Base-by-base conservation (phyloP, 2,888 invertebrate genomes). In the Pollenia amentaria region DNA sequence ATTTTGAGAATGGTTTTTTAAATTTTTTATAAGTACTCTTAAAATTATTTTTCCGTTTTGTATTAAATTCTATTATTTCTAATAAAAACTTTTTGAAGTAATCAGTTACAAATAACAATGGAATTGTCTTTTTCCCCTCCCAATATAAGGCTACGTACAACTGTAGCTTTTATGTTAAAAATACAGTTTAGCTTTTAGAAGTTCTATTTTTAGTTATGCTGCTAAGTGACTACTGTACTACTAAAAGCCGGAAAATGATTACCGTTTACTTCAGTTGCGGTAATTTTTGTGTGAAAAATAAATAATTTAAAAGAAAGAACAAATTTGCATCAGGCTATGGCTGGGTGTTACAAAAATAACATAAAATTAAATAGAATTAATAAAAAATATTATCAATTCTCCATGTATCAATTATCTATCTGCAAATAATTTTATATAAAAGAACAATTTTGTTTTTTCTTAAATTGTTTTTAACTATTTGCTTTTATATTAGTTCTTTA, bases 201-300 rank as follows among this genome's bases (percentile, higher is more conserved):
- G 7, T 48, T 48, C n/a, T 48, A n/a, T n/a, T 48, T 48, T n/a
- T 6, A 48, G 10, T 4, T 48, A 14, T 4, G 4, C 7, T n/a
- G n/a, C 55, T 21, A 9, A 55, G 55, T 11, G 55, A 1, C 11
- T 55, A 10, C 55, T 55, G 55, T 16, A 16, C 21, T 55, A 55
- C 55, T 55, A 16, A 55, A 55, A 21, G 55, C 55, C 55, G 55
- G 55, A 55, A 55, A 55, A 55, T 18, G n/a, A 55, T 16, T 55
- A 16, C 55, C 55, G 55, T 14, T 55, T 55, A 18, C 55, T 55
- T 7, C 11, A 55, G 16, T 21, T 55, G 55, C 55, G 55, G 55
- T 55, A 55, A 55, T 55, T 21, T 21, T 55, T 55, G 21, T 55
- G 55, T 55, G 18, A 55, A 16, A 55, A 55, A 55, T 55, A 55